These are phyloP conservation scores for Mimas tiliae DNA, from an alignment of 2,888 invertebrate species.

Conservation along the genomic window DNA sequence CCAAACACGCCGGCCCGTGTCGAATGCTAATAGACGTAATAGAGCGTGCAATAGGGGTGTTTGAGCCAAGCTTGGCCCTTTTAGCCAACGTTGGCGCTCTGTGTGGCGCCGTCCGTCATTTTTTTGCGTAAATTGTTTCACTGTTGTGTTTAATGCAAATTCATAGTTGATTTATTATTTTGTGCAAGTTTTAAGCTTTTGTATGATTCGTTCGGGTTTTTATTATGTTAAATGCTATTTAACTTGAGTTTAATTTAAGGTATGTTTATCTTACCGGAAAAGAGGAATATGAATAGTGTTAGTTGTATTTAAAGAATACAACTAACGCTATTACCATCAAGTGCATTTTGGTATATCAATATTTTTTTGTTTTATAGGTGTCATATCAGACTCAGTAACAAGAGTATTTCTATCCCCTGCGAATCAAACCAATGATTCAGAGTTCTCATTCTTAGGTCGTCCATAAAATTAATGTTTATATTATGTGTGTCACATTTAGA, in stretches of 20 bases:
- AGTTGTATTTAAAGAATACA: no score
- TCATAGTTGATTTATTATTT: constrained; percentile 47
- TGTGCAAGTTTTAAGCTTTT: constrained; percentile 36
- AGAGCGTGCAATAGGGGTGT: constrained; percentile 69
- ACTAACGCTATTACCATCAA: no score
- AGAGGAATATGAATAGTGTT: not conserved
- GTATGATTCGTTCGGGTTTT: constrained; percentile 12
- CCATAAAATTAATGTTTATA: no score
- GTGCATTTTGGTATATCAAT: not conserved
- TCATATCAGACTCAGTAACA: not conserved
- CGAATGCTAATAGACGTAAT: constrained; percentile 70
- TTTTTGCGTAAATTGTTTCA: constrained; percentile 49
- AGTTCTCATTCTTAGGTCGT: no score
- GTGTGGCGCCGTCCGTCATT: constrained; percentile 56
- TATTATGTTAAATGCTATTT: constrained; percentile 22
- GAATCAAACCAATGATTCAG: no score
- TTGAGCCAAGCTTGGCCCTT: constrained; percentile 37
- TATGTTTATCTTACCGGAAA: constrained; percentile 11
- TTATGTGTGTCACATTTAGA: no score
- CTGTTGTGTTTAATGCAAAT: constrained; percentile 36
- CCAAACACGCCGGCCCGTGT: constrained; percentile 76
- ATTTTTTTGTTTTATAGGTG: not conserved
- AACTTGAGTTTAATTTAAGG: constrained; percentile 22
- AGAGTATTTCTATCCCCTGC: no score
- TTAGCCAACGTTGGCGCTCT: constrained; percentile 41